Percentiles rank a stretch among this genome's conserved stretches.
phyloP scores from a whole-genome alignment of 2,113 vertebrate genomes.

The Hystrix cristata region DNA sequence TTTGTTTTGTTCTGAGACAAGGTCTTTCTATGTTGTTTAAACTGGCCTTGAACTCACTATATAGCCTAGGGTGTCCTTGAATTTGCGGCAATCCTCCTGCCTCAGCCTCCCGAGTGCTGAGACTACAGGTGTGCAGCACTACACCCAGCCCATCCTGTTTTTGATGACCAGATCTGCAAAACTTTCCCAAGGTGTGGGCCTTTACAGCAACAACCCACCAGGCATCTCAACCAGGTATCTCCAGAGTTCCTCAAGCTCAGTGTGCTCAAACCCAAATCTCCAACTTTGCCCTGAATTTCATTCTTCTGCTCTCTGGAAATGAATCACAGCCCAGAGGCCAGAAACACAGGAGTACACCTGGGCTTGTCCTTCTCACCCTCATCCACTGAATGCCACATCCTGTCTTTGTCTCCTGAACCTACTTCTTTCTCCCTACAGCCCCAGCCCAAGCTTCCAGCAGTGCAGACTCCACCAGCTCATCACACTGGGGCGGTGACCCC shows the following conservation, averaged over 20 bases:
- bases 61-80: no score
- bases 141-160: neutral
- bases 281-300: neutral
- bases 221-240: neutral
- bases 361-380: neutral
- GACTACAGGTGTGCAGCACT: no score
- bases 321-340: neutral
- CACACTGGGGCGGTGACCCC: neutral
- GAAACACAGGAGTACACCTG: neutral
- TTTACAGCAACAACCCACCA: neutral
- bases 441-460: neutral
- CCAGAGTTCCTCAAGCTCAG: neutral
- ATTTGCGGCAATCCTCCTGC: no score
- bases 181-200: neutral
- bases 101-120: neutral
- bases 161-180: neutral
- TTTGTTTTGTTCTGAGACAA: no score
- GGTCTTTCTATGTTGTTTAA: no score
- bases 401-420: neutral
- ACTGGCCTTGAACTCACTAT: no score
- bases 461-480: neutral
- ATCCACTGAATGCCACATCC: neutral
- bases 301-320: neutral
- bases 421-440: neutral
- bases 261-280: neutral